phyloP scores from a whole-genome alignment of 2,888 invertebrate genomes.

The Eristalis arbustorum region DNA sequence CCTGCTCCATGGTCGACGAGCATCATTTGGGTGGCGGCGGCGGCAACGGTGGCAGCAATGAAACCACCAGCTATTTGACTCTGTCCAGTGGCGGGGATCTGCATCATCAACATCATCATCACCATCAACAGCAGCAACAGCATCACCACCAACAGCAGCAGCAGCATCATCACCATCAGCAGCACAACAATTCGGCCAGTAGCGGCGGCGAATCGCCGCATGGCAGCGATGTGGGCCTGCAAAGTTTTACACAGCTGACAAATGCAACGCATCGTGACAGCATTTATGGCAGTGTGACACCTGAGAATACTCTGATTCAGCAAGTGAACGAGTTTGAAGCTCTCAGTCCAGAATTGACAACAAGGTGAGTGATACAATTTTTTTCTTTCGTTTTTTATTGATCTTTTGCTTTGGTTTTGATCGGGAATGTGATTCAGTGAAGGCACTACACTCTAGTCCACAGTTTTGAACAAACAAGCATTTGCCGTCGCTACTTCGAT shows the following conservation, averaged over 20 bases:
- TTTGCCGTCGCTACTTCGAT: too few species aligned
- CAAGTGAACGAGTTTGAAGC: slow-evolving; percentile 74
- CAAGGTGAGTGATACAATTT: slow-evolving; percentile 74
- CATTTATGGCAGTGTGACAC: slow-evolving; percentile 75
- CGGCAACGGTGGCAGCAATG: slow-evolving; percentile 66
- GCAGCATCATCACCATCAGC: slow-evolving; percentile 67
- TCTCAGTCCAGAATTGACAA: slow-evolving; percentile 76
- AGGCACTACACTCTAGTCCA: too few species aligned
- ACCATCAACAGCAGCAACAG: slow-evolving; percentile 69
- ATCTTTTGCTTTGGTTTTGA: background rate
- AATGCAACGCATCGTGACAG: slow-evolving; percentile 77
- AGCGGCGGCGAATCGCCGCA: slow-evolving; percentile 71
- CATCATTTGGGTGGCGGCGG: slow-evolving; percentile 72
- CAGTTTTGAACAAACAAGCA: too few species aligned
- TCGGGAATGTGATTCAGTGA: background rate
- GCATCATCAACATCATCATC: slow-evolving; percentile 76
- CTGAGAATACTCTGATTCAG: slow-evolving; percentile 74
- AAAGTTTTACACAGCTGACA: slow-evolving; percentile 79
- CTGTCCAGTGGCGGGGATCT: slow-evolving; percentile 77
- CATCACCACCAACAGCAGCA: slow-evolving; percentile 55
- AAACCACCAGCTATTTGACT: slow-evolving; percentile 76
- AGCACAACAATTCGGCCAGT: slow-evolving; percentile 63
- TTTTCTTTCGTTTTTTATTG: background rate
- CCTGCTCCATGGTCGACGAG: slow-evolving; percentile 75
- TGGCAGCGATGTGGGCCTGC: slow-evolving; percentile 74